Evolutionary conservation across 1,140 invertebrate species (phyloP), one percentile per base, ranked within the genome.

Genomic region (Apis cerana): DNA sequence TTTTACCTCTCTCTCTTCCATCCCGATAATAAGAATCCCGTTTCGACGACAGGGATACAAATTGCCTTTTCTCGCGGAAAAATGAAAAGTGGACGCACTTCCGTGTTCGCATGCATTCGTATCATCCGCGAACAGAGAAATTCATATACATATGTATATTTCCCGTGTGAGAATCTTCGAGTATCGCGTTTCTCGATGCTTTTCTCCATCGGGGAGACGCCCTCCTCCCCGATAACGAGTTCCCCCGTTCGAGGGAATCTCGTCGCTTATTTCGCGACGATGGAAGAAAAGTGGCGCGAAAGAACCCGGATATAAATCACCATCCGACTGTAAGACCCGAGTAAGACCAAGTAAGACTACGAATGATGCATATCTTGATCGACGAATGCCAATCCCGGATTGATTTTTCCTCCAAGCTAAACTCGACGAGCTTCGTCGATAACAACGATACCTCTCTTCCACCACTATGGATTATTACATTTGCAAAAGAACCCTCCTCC

Each of bases 151-250:
- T 27, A 33, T 52, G 74, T 64, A 64, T 64, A 75, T 75, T 64
- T 75, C 74, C 59, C 74, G 74, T 27, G 74, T 75, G 74, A 33
- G 33, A 52, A 75, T 27, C 61, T 68, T 68, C 62, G 8, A 68
- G 59, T 52, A 75, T 75, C 50, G 64, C 15, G 75, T 68, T 68
- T 68, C 33, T 33, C 75, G 17, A 67, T 68, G 50, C 50, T 48
- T 48, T 56, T 27, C 27, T n/a, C 27, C 5, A 68, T 68, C 54
- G 59, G 56, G 43, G 43, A 52, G 19, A 5, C 27, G 11, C 75
- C 27, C 23, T 43, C 17, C 21, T 27, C 33, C 15, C 27, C 21
- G 64, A 69, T 78, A 78, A 78, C 65, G 76, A 78, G 76, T 50
- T 78, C 50, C 76, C 27, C 50, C 65, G 15, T 13, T 21, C 54